Percentiles rank a stretch among this genome's conserved stretches.
Evolutionary conservation across 2,888 invertebrate genomes (phyloP).

Genomic region (Heliconius ethilla): DNA sequence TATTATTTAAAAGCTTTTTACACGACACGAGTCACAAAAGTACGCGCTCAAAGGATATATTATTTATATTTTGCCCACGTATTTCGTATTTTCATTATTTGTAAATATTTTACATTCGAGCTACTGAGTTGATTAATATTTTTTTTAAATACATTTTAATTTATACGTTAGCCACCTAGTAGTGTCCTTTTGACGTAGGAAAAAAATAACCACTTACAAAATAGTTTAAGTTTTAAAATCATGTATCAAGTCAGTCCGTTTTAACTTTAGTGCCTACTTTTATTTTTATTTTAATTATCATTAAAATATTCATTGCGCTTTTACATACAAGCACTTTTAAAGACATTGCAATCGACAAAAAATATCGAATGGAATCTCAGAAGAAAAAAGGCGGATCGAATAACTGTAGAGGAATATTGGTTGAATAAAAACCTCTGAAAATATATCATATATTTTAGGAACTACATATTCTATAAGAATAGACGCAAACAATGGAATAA

Average conservation of each 20-base stretch:
- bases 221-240: no score
- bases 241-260: no score
- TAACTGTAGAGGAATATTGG: background rate
- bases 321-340: no score
- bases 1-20: constrained; percentile 55
- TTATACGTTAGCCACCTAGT: background rate
- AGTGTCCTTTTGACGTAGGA: background rate
- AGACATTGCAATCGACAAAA: no score
- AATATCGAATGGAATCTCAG: background rate
- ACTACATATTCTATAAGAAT: background rate
- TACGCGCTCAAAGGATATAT: constrained; percentile 54
- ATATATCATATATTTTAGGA: background rate
- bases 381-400: background rate
- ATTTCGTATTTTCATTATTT: constrained; percentile 55
- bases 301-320: no score
- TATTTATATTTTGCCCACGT: constrained; percentile 57
- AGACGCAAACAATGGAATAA: constrained; percentile 13
- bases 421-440: background rate
- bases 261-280: no score
- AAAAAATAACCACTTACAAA: no score
- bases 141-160: background rate
- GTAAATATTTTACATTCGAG: constrained; percentile 44
- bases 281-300: no score
- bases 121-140: background rate
- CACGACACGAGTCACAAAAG: constrained; percentile 49